phyloP scores from a whole-genome alignment of 2,797 vertebrate genomes.

The Epinephelus malabaricus region DNA sequence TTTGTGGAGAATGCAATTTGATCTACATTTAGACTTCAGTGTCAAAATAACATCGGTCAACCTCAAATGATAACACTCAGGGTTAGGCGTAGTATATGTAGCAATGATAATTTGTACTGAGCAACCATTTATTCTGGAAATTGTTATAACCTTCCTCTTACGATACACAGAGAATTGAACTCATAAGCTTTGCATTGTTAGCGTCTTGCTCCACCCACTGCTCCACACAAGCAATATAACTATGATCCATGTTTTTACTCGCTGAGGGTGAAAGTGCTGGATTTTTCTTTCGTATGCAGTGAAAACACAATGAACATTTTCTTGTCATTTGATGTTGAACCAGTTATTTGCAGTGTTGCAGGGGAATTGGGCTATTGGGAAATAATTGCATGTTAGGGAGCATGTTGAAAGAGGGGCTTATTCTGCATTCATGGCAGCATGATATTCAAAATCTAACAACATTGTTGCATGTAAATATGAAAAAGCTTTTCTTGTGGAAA shows the following conservation, averaged over 20 bases:
- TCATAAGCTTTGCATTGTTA: background rate
- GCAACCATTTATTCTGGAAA: background rate
- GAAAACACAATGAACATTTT: slow-evolving; percentile 22
- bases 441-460: slow-evolving; percentile 39
- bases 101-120: background rate
- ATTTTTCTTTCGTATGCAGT: slow-evolving; percentile 3
- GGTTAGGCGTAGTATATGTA: background rate
- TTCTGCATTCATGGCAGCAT: slow-evolving; percentile 67
- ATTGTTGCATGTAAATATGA: slow-evolving; percentile 64
- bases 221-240: slow-evolving; percentile 7
- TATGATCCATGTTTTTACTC: background rate
- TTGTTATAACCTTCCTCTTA: background rate
- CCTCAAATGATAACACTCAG: slow-evolving; percentile 45
- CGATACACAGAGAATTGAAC: background rate
- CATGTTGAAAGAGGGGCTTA: slow-evolving; percentile 55
- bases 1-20: slow-evolving; percentile 2
- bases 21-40: background rate
- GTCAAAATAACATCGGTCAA: slow-evolving; percentile 50
- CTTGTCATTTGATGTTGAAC: slow-evolving; percentile 69
- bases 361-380: slow-evolving; percentile 27
- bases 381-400: slow-evolving; percentile 67
- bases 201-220: background rate
- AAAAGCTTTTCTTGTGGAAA: slow-evolving; percentile 41
- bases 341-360: slow-evolving; percentile 51
- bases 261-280: slow-evolving; percentile 13